Evolutionary conservation across 2,888 invertebrate species (phyloP).

Genomic region (Anthophora plumipes): DNA sequence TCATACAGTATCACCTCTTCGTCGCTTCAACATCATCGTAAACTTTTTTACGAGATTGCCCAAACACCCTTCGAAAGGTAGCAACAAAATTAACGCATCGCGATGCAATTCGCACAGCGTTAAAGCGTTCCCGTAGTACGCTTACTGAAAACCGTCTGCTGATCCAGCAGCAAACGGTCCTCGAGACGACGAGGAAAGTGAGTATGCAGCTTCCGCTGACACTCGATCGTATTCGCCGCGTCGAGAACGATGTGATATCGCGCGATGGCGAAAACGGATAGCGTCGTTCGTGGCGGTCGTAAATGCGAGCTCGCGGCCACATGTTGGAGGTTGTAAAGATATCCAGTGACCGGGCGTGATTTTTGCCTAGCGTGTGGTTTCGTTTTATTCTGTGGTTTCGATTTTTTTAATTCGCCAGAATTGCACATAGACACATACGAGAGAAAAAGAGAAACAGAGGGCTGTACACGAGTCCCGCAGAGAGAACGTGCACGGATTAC

Average conservation of each 20-base stretch:
- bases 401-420: constrained; percentile 13
- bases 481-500: constrained; percentile 53
- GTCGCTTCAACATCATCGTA: background rate
- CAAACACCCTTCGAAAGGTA: background rate
- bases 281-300: constrained; percentile 26
- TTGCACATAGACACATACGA: background rate
- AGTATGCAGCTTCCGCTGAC: constrained; percentile 18
- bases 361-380: constrained; percentile 28
- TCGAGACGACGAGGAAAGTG: background rate
- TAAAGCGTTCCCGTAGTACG: background rate
- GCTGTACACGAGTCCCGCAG: background rate
- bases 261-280: constrained; percentile 11
- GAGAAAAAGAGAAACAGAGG: background rate
- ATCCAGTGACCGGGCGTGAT: constrained; percentile 39
- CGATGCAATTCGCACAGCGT: background rate
- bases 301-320: background rate
- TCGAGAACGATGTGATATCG: constrained; percentile 31
- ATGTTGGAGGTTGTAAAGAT: constrained; percentile 35
- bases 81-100: constrained; percentile 9
- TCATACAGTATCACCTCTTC: background rate
- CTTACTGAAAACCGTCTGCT: constrained; percentile 9
- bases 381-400: constrained; percentile 20
- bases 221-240: constrained; percentile 43
- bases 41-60: constrained; percentile 6
- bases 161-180: background rate